These are phyloP conservation scores for Colaptes auratus DNA, from an alignment of 2,113 vertebrate species.

Conservation along the genomic window DNA sequence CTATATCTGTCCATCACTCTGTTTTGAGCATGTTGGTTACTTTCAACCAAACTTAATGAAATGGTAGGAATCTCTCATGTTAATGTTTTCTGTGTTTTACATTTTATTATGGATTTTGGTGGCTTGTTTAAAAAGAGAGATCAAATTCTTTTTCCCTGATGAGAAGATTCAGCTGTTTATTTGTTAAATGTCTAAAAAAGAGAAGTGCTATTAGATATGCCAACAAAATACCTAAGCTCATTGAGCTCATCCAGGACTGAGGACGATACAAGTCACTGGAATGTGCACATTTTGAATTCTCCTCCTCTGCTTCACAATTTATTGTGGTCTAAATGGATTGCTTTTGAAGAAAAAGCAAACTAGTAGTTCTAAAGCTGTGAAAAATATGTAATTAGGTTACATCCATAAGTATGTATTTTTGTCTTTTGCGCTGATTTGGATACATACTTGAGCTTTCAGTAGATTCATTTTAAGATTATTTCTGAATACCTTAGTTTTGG, in stretches of 20 bases:
- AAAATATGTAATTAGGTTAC: background rate
- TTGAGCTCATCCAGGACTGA: background rate
- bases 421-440: background rate
- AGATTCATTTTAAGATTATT: background rate
- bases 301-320: background rate
- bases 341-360: background rate
- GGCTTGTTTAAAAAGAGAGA: background rate
- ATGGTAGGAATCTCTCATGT: background rate
- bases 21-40: background rate
- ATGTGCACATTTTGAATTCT: background rate
- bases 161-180: background rate
- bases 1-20: background rate
- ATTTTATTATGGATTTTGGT: background rate
- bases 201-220: background rate
- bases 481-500: background rate
- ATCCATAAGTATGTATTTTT: background rate
- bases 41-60: background rate
- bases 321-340: background rate
- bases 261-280: background rate
- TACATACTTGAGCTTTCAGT: background rate
- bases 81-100: background rate
- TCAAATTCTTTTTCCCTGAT: background rate
- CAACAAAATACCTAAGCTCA: accelerated
- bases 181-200: background rate
- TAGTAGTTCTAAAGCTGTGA: background rate